Evolutionary conservation across 1,140 invertebrate species (phyloP).

Genomic region (Aphis craccivora): DNA sequence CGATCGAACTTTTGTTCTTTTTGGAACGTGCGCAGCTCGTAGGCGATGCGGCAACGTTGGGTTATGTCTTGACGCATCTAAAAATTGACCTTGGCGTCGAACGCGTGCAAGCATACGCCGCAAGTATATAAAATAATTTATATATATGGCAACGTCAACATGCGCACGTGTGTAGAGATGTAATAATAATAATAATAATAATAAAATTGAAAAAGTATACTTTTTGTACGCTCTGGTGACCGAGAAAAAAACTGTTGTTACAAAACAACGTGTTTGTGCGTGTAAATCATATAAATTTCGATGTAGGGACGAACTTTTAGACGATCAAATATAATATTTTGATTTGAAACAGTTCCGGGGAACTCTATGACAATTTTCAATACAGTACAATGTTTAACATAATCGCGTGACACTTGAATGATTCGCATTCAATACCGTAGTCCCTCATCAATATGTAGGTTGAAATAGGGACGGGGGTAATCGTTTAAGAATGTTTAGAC

Average conservation of each 20-base stretch:
- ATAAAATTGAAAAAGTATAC: not conserved
- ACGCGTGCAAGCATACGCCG: constrained; percentile 2
- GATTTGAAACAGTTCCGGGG: not conserved
- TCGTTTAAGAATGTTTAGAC: not conserved
- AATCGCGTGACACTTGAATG: not conserved
- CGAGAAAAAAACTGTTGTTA: not conserved
- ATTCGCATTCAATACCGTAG: not conserved
- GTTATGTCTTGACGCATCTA: not conserved
- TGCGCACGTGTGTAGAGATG: not conserved
- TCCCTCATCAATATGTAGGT: not conserved
- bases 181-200: not conserved
- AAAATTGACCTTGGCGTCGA: not conserved
- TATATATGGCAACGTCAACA: not conserved
- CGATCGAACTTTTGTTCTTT: constrained; percentile 22
- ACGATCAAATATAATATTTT: not conserved
- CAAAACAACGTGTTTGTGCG: not conserved
- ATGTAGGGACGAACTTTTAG: not conserved
- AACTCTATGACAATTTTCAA: not conserved
- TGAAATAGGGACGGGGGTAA: not conserved
- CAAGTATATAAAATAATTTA: not conserved
- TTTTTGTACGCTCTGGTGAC: not conserved
- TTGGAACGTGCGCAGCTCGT: not conserved
- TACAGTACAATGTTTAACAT: not conserved
- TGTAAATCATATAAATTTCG: not conserved
- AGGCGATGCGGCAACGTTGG: not conserved